Percentiles rank a stretch among this genome's conserved stretches.
Conservation (phyloP, 2,113 vertebrate species). For the Mixornis gularis region DNA sequence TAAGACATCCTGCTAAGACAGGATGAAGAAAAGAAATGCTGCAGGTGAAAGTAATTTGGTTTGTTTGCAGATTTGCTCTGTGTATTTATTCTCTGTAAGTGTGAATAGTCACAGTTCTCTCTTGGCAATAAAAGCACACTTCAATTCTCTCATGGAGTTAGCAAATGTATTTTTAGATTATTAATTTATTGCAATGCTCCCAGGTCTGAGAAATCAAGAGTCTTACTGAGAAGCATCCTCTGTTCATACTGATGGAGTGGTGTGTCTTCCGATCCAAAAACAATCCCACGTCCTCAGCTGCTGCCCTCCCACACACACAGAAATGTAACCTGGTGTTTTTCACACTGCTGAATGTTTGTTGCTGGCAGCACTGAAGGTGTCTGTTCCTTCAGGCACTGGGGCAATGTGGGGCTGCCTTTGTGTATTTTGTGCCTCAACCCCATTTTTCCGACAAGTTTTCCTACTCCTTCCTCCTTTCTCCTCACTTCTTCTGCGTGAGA, state of each 20-base stretch:
- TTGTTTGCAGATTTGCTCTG: neutral
- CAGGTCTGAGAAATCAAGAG: neutral
- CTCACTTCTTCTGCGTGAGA: neutral
- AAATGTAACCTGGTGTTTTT: neutral
- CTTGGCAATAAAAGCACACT: neutral
- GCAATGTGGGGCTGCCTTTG: neutral
- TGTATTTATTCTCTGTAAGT: neutral
- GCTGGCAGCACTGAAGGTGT: neutral
- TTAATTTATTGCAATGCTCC: neutral
- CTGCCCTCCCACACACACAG: neutral
- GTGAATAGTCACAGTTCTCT: neutral
- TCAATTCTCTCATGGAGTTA: neutral
- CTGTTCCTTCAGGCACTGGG: neutral
- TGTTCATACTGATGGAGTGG: neutral
- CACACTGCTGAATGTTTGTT: neutral
- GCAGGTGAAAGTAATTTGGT: neutral
- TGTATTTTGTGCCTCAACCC: neutral
- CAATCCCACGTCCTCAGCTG: neutral
- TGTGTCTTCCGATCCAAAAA: neutral
- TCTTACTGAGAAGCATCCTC: neutral
- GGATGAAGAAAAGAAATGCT: neutral
- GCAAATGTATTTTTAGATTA: neutral
- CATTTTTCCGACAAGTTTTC: neutral
- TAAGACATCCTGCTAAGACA: neutral
- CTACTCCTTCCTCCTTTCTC: neutral